Evolutionary conservation across 2,113 vertebrate genomes (phyloP).

Genomic region (Microcebus murinus): DNA sequence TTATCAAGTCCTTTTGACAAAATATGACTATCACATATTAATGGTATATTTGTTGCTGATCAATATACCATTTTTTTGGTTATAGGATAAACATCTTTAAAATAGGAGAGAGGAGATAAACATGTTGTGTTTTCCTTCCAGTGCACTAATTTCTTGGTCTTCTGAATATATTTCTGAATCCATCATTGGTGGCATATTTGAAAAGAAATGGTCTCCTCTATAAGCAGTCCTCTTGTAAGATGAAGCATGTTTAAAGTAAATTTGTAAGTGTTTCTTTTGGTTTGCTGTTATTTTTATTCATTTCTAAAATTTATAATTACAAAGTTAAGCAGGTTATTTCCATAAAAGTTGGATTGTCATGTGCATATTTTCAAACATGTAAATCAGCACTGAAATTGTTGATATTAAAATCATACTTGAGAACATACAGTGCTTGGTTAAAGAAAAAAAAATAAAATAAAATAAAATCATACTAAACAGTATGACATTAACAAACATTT

Average conservation of each 20-base stretch:
- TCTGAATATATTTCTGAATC: not conserved
- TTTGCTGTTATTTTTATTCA: not conserved
- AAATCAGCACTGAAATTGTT: not conserved
- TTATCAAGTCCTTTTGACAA: not conserved
- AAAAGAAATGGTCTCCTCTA: not conserved
- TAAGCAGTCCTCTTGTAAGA: not conserved
- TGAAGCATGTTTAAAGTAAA: not conserved
- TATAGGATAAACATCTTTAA: not conserved
- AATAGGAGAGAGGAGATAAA: not conserved
- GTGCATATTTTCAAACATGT: not conserved
- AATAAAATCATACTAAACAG: not conserved
- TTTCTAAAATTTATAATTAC: not conserved
- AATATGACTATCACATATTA: not conserved
- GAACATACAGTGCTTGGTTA: no score
- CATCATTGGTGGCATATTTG: not conserved
- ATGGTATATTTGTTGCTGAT: not conserved
- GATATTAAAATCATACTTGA: not conserved
- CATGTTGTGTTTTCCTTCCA: not conserved
- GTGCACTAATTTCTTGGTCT: not conserved
- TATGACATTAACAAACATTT: not conserved
- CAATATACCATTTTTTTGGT: not conserved
- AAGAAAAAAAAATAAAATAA: no score
- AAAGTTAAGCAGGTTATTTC: not conserved
- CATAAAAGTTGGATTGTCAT: not conserved
- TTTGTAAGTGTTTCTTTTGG: not conserved